These are phyloP conservation scores for Esox masquinongy DNA, from an alignment of 2,797 vertebrate genomes.

Conservation along the genomic window DNA sequence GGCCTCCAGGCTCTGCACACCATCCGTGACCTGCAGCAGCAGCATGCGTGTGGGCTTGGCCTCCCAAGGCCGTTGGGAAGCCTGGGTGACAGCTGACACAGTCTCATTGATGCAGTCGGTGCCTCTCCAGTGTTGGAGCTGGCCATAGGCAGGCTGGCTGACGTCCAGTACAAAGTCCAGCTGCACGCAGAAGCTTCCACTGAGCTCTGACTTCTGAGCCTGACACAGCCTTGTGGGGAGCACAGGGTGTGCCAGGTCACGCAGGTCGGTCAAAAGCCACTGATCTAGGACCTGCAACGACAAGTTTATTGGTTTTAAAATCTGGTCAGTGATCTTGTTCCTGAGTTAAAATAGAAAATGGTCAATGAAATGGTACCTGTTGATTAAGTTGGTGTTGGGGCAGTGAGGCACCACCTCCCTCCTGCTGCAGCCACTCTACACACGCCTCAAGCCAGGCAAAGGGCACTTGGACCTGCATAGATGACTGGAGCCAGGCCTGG, in stretches of 20 bases:
- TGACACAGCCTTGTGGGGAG: constrained; percentile 82
- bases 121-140: constrained; percentile 86
- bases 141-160: constrained; percentile 90
- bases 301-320: background rate
- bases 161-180: constrained; percentile 92
- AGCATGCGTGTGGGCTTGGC: constrained; percentile 87
- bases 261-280: constrained; percentile 93
- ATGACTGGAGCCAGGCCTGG: constrained; percentile 86
- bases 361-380: constrained; percentile 52
- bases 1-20: constrained; percentile 87
- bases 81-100: constrained; percentile 83
- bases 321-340: too few relatives aligned
- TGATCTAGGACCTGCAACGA: constrained; percentile 82
- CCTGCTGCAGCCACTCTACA: constrained; percentile 88
- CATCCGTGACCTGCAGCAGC: constrained; percentile 92
- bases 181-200: constrained; percentile 87
- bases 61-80: constrained; percentile 87
- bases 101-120: constrained; percentile 85
- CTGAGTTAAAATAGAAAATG: background rate
- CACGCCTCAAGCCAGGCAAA: constrained; percentile 90
- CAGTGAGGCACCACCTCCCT: constrained; percentile 73
- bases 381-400: constrained; percentile 84
- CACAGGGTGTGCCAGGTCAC: constrained; percentile 84
- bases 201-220: constrained; percentile 82
- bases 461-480: constrained; percentile 88